phyloP scores from a whole-genome alignment of 2,113 vertebrate species.

The Thryonomys swinderianus region DNA sequence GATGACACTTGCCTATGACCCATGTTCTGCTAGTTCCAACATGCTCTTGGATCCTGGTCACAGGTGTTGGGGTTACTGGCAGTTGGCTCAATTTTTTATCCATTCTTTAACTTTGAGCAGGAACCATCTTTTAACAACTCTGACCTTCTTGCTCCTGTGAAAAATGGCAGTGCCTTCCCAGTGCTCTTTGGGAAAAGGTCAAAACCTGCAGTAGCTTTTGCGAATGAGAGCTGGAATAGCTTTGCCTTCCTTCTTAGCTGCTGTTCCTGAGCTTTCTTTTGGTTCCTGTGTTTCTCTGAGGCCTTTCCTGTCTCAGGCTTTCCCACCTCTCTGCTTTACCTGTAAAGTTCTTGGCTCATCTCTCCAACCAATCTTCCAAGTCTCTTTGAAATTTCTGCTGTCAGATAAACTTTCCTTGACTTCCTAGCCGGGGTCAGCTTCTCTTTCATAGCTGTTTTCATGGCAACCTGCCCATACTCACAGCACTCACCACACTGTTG shows the following conservation, averaged over 20 bases:
- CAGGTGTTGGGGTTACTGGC: not conserved
- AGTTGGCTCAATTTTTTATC: conserved; percentile 7
- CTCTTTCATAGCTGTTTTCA: not conserved
- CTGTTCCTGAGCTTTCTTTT: not conserved
- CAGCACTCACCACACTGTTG: not conserved
- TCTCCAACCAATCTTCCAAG: not conserved
- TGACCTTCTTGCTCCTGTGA: not conserved
- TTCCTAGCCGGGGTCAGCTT: not conserved
- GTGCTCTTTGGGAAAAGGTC: not conserved
- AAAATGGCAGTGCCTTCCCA: not conserved
- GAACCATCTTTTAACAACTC: not conserved
- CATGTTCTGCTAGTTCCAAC: not conserved
- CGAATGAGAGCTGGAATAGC: not conserved
- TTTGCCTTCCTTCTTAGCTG: not conserved
- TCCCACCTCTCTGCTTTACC: conserved; percentile 12
- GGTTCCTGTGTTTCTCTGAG: not conserved
- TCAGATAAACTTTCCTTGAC: not conserved
- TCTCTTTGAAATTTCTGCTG: conserved; percentile 11
- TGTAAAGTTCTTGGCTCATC: conserved; percentile 22
- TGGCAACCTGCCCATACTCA: not conserved
- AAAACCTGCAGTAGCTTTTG: not conserved
- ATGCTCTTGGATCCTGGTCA: not conserved
- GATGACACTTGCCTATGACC: not conserved
- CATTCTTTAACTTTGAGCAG: conserved; percentile 47
- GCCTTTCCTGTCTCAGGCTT: conserved; percentile 26